Evolutionary conservation across 2,113 vertebrate species (phyloP), one percentile per base, ranked within the genome.

Genomic region (Philantomba maxwellii): DNA sequence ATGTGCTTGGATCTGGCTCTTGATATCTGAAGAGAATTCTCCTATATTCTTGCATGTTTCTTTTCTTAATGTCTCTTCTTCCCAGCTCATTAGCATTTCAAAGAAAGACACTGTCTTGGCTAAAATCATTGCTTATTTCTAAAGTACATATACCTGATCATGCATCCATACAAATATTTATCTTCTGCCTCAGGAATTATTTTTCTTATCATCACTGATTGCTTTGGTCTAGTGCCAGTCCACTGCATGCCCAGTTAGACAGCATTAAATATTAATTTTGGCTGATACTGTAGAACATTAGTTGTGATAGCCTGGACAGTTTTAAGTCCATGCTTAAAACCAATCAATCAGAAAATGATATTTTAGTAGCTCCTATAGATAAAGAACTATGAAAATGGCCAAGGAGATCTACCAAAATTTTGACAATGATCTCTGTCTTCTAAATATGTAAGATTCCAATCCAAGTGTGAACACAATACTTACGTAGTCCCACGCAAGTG

Each of bases 221-320:
- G 49, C 51, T 73, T 57, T 96, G 93, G 33, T 43, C 53, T 78
- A 43, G 17, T 58, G 62, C 36, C 89, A 93, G 55, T 58, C 43
- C 91, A 55, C 16, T 45, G 26, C 92, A 43, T 86, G 45, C 45
- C 33, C 2, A 60, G 9, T 89, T 95, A 92, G 60, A 64, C 2
- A 96, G 49, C 58, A 94, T 88, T 86, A 83, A 87, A 83, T 95
- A 83, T 89, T 83, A 91, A 83, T 83, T 97, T 95, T 82, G 43
- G 23, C 91, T 89, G 60, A 93, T 91, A 51, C 7, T 14, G 6
- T 87, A 73, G 21, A 95, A 91, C 19, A 87, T 91, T 91, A 83
- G 23, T 86, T 94, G 62, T 39, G 64, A 87, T 89, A 94, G 83
- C 15, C 49, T 93, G 70, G 49, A 85, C 2, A 89, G 64, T 86